Evolutionary conservation across 2,888 invertebrate species (phyloP).

Genomic region (Caenorhabditis imperialis): DNA sequence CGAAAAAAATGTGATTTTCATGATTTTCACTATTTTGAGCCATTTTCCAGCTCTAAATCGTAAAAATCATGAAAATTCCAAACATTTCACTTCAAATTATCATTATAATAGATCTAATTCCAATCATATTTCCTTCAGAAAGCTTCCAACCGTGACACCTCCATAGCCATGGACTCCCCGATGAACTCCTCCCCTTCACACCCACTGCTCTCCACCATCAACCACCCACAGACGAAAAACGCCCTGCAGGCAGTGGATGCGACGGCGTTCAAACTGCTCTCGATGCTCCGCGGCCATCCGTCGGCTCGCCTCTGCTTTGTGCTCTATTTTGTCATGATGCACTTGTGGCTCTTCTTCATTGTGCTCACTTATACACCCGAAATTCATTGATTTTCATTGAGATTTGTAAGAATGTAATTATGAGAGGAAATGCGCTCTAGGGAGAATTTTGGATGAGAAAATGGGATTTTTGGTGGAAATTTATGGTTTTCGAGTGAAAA

Average conservation of each 20-base stretch:
- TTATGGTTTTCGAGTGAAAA: too few species aligned
- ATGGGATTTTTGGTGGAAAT: too few species aligned
- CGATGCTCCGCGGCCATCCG: conserved; percentile 81
- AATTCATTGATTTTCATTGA: conserved; percentile 77
- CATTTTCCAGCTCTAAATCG: too few species aligned
- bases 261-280: conserved; percentile 56
- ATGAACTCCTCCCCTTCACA: conserved; percentile 34
- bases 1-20: too few species aligned
- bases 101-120: not conserved
- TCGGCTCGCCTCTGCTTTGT: conserved; percentile 88
- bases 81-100: not conserved
- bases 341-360: conserved; percentile 88
- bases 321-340: conserved; percentile 88
- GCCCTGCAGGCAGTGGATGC: conserved; percentile 57
- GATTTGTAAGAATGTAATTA: too few species aligned
- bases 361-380: conserved; percentile 85
- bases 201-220: conserved; percentile 44
- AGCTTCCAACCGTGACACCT: conserved; percentile 53
- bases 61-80: not conserved
- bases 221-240: conserved; percentile 52
- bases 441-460: too few species aligned
- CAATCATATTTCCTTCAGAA: conserved; percentile 58
- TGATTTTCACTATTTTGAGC: too few species aligned
- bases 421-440: too few species aligned
- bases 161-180: conserved; percentile 52